These are phyloP conservation scores for Sycophila texana DNA, from an alignment of 2,888 invertebrate genomes.

Conservation along the genomic window DNA sequence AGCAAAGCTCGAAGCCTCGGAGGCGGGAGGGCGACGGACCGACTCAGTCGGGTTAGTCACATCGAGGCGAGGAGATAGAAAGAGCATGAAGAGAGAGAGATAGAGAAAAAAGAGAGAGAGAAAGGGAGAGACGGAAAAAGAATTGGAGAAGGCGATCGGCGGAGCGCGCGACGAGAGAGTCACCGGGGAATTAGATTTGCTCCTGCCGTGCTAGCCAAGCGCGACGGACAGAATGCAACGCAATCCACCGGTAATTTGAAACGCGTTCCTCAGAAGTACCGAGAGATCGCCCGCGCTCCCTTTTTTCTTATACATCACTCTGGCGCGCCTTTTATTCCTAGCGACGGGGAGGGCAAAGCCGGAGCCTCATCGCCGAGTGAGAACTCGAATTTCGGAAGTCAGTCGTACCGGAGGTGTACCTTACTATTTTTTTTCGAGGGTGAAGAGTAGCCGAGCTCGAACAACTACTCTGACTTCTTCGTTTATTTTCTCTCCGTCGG, in stretches of 20 bases:
- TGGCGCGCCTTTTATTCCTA: conserved; percentile 24
- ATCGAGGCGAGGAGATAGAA: background rate
- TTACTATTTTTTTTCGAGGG: background rate
- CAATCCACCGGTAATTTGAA: conserved; percentile 71
- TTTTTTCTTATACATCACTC: conserved; percentile 15
- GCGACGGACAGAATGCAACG: conserved; percentile 72
- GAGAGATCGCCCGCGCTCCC: conserved; percentile 60
- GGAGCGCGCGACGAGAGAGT: conserved; percentile 26
- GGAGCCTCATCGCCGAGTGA: background rate
- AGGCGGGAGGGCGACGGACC: background rate
- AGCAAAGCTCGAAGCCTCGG: background rate
- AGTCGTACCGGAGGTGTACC: background rate
- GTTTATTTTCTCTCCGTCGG: background rate
- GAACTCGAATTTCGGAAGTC: conserved; percentile 44
- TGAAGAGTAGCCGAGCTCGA: background rate
- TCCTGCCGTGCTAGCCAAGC: conserved; percentile 68
- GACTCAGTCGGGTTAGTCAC: background rate
- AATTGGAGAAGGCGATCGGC: conserved; percentile 45
- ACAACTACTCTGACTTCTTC: background rate
- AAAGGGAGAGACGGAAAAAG: conserved; percentile 17
- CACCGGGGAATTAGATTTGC: conserved; percentile 70
- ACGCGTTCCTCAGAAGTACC: conserved; percentile 68
- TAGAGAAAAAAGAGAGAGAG: conserved; percentile 15
- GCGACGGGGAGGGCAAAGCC: background rate
- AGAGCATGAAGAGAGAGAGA: background rate